Evolutionary conservation across 2,888 invertebrate species (phyloP).

Genomic region (Entomobrya multifasciata): DNA sequence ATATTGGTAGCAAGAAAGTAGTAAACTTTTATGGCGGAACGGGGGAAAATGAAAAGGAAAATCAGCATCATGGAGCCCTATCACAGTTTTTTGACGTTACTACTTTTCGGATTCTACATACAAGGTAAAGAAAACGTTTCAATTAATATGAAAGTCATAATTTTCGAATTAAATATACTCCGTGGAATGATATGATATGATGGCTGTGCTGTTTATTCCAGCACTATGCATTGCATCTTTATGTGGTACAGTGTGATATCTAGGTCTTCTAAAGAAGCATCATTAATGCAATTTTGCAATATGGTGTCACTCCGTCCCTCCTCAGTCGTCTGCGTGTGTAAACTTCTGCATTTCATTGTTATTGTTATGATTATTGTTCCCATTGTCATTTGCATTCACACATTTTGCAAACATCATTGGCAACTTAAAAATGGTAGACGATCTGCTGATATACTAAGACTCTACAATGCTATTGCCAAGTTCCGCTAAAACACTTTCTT

Average conservation of each 20-base stretch:
- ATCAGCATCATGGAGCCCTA: conserved; percentile 17
- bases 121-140: no score
- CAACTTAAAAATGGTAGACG: conserved; percentile 10
- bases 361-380: conserved; percentile 66
- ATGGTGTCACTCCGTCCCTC: conserved; percentile 39
- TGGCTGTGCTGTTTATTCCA: no score
- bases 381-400: conserved; percentile 60
- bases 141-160: no score
- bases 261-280: neutral
- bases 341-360: conserved; percentile 66
- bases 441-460: no score
- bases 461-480: no score
- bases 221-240: no score
- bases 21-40: conserved; percentile 25
- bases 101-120: conserved; percentile 60
- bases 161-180: no score
- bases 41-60: conserved; percentile 44
- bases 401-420: conserved; percentile 17
- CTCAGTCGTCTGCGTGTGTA: conserved; percentile 5
- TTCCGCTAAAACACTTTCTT: conserved; percentile 48
- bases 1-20: neutral
- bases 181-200: no score
- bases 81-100: conserved; percentile 14
- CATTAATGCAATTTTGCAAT: conserved; percentile 38
- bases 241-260: no score